Percentiles rank a stretch among this genome's conserved stretches.
Conservation (phyloP, 2,797 vertebrate species). For the Heteromormyrus szaboi region DNA sequence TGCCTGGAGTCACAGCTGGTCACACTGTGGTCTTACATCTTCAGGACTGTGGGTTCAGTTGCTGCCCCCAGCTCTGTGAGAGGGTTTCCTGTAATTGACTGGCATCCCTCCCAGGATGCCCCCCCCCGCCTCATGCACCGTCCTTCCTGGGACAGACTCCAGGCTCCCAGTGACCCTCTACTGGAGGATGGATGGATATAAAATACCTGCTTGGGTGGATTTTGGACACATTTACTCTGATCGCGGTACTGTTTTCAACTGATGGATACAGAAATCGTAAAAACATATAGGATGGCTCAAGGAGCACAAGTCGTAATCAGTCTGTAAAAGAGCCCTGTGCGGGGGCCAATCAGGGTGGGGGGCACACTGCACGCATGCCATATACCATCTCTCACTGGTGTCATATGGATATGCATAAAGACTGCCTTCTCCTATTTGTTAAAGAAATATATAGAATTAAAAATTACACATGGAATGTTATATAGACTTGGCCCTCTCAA, state of each 20-base stretch:
- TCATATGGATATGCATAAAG: not conserved
- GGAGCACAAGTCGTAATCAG: not conserved
- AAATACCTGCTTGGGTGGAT: not conserved
- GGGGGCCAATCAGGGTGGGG: not conserved
- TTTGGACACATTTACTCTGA: not conserved
- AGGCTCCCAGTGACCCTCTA: not conserved
- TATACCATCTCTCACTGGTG: not conserved
- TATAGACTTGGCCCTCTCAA: not conserved
- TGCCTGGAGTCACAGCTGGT: not conserved
- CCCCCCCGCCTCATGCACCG: not conserved
- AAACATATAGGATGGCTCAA: not conserved
- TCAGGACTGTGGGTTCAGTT: not conserved
- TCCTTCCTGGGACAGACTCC: not conserved
- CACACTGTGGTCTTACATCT: not conserved
- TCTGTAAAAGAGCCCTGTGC: not conserved
- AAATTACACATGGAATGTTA: not conserved
- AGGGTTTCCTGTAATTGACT: not conserved
- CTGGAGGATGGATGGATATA: not conserved
- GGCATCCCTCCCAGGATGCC: not conserved
- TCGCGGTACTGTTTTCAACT: not conserved
- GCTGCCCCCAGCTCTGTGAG: not conserved
- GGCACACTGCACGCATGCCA: not conserved
- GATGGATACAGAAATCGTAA: not conserved
- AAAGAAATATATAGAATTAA: not conserved
- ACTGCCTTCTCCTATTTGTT: not conserved